These are phyloP conservation scores for Cephus cinctus DNA, from an alignment of 1,140 invertebrate species.

Conservation along the genomic window DNA sequence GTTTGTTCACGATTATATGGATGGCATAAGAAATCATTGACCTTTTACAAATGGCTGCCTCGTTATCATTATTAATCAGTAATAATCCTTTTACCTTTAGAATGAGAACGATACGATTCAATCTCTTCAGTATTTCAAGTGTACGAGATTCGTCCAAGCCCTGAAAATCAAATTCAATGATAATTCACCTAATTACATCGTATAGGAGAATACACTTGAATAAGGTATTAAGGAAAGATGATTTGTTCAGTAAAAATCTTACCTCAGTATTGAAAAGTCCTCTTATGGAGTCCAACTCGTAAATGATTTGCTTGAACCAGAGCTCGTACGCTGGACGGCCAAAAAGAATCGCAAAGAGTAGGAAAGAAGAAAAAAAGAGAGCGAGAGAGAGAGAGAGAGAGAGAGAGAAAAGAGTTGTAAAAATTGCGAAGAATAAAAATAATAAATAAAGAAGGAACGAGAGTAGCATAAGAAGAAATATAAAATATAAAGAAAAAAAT, in stretches of 20 bases:
- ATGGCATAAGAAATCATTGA: background rate
- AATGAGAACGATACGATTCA: conserved; percentile 91
- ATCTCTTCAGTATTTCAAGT: conserved; percentile 87
- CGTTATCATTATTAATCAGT: conserved; percentile 7
- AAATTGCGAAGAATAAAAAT: too few relatives aligned
- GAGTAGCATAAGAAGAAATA: too few relatives aligned
- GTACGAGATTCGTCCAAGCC: conserved; percentile 88
- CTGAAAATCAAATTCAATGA: conserved; percentile 39
- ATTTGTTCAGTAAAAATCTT: conserved; percentile 13
- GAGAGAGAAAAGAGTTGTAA: too few relatives aligned
- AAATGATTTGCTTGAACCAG: conserved; percentile 99
- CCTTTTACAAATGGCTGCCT: background rate
- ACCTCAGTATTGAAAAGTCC: conserved; percentile 74
- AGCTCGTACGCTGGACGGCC: conserved; percentile 98
- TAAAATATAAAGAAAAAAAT: conserved; percentile 11
- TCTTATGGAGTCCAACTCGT: conserved; percentile 91
- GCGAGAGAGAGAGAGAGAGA: too few relatives aligned
- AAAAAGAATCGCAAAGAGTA: too few relatives aligned
- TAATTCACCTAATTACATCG: conserved; percentile 1
- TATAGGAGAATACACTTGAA: background rate
- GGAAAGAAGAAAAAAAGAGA: too few relatives aligned
- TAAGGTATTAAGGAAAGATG: background rate
- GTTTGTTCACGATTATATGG: background rate
- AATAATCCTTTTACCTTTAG: conserved; percentile 72
- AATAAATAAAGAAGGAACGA: too few relatives aligned